Evolutionary conservation across 2,113 vertebrate genomes (phyloP).

Genomic region (Tyto alba): DNA sequence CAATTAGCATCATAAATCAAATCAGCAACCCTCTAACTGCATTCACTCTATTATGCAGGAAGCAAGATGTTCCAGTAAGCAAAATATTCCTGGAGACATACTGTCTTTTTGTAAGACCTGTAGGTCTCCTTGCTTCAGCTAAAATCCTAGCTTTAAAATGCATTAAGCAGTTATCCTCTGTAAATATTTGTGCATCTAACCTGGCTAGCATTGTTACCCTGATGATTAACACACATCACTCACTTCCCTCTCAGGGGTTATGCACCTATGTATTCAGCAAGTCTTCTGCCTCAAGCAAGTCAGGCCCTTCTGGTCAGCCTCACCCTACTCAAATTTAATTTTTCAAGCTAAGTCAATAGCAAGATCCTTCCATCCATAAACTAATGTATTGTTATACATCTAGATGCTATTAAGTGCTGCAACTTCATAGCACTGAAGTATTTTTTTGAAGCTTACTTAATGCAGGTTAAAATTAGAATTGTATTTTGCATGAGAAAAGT

Average conservation of each 20-base stretch:
- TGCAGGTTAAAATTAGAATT: not conserved
- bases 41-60: not conserved
- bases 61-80: not conserved
- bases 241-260: not conserved
- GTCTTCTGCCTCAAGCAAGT: not conserved
- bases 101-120: not conserved
- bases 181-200: not conserved
- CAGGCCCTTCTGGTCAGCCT: not conserved
- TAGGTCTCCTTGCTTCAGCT: not conserved
- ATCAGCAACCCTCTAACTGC: not conserved
- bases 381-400: not conserved
- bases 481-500: not conserved
- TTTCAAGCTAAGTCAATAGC: not conserved
- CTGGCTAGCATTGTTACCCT: not conserved
- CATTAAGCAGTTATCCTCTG: not conserved
- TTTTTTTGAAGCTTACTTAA: not conserved
- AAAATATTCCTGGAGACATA: not conserved
- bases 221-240: not conserved
- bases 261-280: rapidly evolving
- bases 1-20: conserved; percentile 28
- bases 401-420: not conserved
- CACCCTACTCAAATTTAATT: not conserved
- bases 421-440: not conserved
- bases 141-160: not conserved
- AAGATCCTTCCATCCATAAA: not conserved